Evolutionary conservation across 2,888 invertebrate genomes (phyloP).

Genomic region (Leucania comma): DNA sequence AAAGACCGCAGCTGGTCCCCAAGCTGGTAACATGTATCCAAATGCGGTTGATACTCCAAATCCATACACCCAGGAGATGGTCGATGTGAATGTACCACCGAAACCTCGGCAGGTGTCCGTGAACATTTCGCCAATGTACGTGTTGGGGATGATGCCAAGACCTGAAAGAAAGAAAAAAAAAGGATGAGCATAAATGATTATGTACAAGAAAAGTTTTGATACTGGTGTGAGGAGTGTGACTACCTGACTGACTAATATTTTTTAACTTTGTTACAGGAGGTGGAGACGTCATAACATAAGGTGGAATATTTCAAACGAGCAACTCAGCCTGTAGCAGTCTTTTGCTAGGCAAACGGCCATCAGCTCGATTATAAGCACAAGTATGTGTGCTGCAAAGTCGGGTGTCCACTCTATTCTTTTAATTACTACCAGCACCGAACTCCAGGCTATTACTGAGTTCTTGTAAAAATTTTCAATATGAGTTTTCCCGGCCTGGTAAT

Average conservation of each 20-base stretch:
- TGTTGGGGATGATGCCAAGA: slow-evolving; percentile 73
- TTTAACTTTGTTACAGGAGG: too few relatives aligned
- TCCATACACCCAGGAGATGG: slow-evolving; percentile 67
- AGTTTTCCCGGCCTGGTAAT: background rate
- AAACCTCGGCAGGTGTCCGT: slow-evolving; percentile 70
- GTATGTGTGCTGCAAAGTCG: too few relatives aligned
- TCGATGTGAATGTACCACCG: slow-evolving; percentile 71
- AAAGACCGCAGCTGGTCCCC: slow-evolving; percentile 67
- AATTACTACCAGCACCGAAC: background rate
- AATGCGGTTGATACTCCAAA: slow-evolving; percentile 70
- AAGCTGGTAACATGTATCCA: slow-evolving; percentile 62
- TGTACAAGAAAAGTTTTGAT: background rate
- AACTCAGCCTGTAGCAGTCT: background rate
- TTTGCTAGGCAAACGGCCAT: background rate
- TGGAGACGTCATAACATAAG: background rate
- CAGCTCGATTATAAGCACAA: background rate
- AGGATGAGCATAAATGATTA: background rate
- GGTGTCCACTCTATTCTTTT: background rate
- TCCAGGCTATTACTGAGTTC: background rate
- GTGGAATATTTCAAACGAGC: background rate
- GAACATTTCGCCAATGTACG: slow-evolving; percentile 75
- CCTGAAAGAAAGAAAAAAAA: slow-evolving; percentile 56
- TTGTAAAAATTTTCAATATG: background rate
- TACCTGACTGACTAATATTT: too few relatives aligned
- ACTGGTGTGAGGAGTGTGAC: background rate